A percentile compares a stretch with the other conserved stretches of the same genome.
Evolutionary conservation across 1,140 invertebrate genomes (phyloP).

Genomic region (Tribolium castaneum): DNA sequence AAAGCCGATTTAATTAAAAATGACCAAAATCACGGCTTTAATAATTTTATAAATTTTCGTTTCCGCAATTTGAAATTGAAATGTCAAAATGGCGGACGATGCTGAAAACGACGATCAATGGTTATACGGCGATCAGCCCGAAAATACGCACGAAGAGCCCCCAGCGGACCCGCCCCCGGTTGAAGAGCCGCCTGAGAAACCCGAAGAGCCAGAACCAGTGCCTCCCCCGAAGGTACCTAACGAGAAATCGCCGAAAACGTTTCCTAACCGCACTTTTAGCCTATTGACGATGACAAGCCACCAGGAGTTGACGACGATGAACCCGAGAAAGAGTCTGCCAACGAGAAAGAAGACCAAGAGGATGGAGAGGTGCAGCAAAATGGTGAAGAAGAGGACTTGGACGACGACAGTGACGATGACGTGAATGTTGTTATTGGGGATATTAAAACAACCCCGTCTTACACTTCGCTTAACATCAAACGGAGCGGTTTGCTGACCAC

Average conservation of each 20-base stretch:
- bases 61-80: conserved; percentile 13
- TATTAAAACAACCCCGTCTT: conserved; percentile 78
- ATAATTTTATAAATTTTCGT: not conserved
- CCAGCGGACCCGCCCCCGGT: conserved; percentile 15
- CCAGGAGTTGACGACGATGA: conserved; percentile 53
- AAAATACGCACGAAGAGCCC: conserved; percentile 56
- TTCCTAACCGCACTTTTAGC: conserved; percentile 47
- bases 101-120: conserved; percentile 73
- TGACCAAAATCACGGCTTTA: not conserved
- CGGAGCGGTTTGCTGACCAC: conserved; percentile 69
- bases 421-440: conserved; percentile 88
- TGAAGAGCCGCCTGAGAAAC: conserved; percentile 42
- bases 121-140: conserved; percentile 71
- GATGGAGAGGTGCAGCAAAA: conserved; percentile 65
- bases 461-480: conserved; percentile 76
- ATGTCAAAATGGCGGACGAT: conserved; percentile 67
- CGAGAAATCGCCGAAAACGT: not conserved
- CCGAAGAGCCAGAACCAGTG: conserved; percentile 26
- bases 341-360: conserved; percentile 63
- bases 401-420: conserved; percentile 86
- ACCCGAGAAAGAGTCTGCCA: conserved; percentile 45
- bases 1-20: not conserved
- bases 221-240: conserved; percentile 36
- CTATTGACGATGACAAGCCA: conserved; percentile 52
- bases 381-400: conserved; percentile 70